Base-by-base conservation (phyloP, 1,140 invertebrate genomes). In the Pogonognathellus flavescens region DNA sequence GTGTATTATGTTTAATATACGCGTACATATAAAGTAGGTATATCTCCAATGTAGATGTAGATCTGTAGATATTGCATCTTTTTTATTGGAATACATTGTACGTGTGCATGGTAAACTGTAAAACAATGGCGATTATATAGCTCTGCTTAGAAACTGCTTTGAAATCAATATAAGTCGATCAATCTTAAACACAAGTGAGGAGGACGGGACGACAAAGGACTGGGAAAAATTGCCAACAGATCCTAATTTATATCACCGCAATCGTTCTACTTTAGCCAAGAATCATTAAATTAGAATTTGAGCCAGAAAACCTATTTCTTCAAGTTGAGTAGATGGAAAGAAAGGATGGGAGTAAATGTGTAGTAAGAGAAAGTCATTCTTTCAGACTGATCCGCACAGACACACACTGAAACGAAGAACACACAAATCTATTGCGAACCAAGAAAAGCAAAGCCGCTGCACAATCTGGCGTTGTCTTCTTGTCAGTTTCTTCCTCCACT, bases 221-320 rank as follows among this genome's bases (percentile, higher is more conserved):
- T 57, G 53, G 53, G 53, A 57, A 57, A 57, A 57, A 57, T 57
- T 57, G 53, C 53, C 53, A 57, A 57, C 53, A 57, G 53, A 57
- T 57, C 53, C 53, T 57, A 57, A 57, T 57, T 57, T 57, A 57
- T 57, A n/a, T 57, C 53, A 9, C 53, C 53, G 53, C 53, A 57
- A n/a, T 57, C 53, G 53, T 57, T n/a, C 53, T 57, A 57, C 53
- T 57, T 57, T 57, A 57, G 53, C 53, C 53, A 57, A 57, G 53
- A 57, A 57, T 57, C 53, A 57, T 57, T 57, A 57, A 57, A 57
- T 57, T 57, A 57, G 53, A 57, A 57, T 57, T 57, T 57, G 53
- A 57, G 53, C 53, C 11, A 57, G 53, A 57, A 57, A 57, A n/a
- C 53, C 11, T 57, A 57, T 57, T 57, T 57, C 53, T 57, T 57